These are phyloP conservation scores for Taenaris catops DNA, from an alignment of 2,888 invertebrate genomes.

Conservation along the genomic window DNA sequence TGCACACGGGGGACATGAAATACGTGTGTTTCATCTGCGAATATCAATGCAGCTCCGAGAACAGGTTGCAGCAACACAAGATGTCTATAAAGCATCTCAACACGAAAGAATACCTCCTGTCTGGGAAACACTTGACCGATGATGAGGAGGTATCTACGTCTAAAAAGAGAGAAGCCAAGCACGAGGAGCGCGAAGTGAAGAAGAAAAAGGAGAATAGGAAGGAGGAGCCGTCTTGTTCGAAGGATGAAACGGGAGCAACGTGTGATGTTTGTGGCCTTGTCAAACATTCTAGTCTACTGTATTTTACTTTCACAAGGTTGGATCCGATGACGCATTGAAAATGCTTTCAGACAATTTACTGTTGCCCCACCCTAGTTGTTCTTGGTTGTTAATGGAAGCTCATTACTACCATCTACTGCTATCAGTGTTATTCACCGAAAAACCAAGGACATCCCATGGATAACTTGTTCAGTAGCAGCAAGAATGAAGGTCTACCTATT, in stretches of 20 bases:
- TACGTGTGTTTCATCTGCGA: constrained; percentile 72
- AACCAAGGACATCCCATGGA: too few relatives aligned
- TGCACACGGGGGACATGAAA: constrained; percentile 70
- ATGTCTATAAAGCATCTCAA: constrained; percentile 56
- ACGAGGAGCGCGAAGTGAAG: constrained; percentile 25
- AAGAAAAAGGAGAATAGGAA: constrained; percentile 31
- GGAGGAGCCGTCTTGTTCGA: constrained; percentile 22
- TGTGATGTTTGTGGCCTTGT: constrained; percentile 74
- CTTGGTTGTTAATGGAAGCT: too few relatives aligned
- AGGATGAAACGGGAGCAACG: constrained; percentile 28
- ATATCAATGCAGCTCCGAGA: constrained; percentile 66
- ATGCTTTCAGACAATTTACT: too few relatives aligned
- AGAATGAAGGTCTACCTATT: too few relatives aligned
- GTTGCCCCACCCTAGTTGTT: too few relatives aligned
- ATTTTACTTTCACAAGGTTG: too few relatives aligned
- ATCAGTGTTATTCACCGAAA: too few relatives aligned
- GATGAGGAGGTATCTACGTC: constrained; percentile 40
- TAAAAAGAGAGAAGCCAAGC: constrained; percentile 24
- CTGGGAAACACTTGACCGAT: constrained; percentile 46
- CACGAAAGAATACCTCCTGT: constrained; percentile 59
- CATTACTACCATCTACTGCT: too few relatives aligned
- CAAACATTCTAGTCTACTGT: too few relatives aligned
- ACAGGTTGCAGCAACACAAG: constrained; percentile 60
- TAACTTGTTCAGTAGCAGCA: too few relatives aligned
- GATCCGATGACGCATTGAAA: too few relatives aligned